Conservation (phyloP, 2,888 invertebrate species). For the Leptopilina syphax region DNA sequence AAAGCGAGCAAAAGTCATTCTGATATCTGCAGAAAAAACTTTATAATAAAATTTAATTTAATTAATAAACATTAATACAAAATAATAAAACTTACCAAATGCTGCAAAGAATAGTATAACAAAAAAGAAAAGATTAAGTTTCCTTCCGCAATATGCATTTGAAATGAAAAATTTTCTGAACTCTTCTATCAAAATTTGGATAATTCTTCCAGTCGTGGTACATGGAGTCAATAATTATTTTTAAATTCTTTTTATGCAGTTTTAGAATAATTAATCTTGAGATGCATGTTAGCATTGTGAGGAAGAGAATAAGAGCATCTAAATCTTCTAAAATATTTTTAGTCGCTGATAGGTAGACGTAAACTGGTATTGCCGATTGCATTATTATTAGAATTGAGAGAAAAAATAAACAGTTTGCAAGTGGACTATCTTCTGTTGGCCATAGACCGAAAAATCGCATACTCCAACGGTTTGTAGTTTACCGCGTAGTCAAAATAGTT, state of each 20-base stretch:
- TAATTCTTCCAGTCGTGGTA: not conserved
- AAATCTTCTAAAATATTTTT: not conserved
- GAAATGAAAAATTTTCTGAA: not conserved
- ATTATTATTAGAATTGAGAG: not conserved
- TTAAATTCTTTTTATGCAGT: not conserved
- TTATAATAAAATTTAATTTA: too few species aligned
- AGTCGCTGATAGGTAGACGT: not conserved
- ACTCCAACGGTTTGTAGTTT: not conserved
- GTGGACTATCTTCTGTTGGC: not conserved
- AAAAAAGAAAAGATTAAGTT: not conserved
- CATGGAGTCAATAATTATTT: not conserved
- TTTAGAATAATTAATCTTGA: not conserved
- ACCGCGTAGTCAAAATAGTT: not conserved
- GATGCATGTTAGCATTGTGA: not conserved
- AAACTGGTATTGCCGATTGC: not conserved
- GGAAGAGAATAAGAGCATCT: not conserved
- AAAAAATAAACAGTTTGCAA: not conserved
- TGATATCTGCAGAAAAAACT: too few species aligned
- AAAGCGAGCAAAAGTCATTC: too few species aligned
- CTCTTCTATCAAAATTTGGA: not conserved
- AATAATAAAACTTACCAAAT: not conserved
- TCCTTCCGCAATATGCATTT: not conserved
- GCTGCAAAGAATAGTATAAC: not conserved
- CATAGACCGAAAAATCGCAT: not conserved
- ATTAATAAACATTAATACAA: too few species aligned